A percentile compares a stretch with the other conserved stretches of the same genome.
Conservation (phyloP, 2,797 vertebrate species). For the Dendrocincla tyrannina region DNA sequence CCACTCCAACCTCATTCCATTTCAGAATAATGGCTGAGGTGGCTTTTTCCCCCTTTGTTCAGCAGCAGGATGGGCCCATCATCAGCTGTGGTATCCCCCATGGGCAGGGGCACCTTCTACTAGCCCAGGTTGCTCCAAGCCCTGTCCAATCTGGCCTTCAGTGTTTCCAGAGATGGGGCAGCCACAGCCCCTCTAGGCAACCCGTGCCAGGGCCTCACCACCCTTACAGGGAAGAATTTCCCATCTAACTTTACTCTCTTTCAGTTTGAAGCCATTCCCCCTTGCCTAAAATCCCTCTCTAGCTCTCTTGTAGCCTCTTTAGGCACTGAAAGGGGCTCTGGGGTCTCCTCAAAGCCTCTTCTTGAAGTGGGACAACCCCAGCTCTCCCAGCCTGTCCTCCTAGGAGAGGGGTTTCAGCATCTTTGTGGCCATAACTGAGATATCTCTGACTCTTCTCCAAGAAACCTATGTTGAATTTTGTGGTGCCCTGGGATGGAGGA, state of each 20-base stretch:
- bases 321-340: not conserved
- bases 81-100: not conserved
- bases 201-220: not conserved
- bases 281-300: not conserved
- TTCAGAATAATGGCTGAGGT: not conserved
- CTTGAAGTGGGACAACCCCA: not conserved
- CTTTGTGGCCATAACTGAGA: not conserved
- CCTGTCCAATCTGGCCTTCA: accelerated
- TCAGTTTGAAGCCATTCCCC: not conserved
- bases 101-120: not conserved
- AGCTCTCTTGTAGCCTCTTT: not conserved
- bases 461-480: not conserved
- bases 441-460: not conserved
- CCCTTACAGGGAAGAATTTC: not conserved
- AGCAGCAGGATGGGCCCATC: not conserved
- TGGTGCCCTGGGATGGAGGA: not conserved
- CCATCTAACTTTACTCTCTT: not conserved
- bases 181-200: not conserved
- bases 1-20: too few relatives aligned
- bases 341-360: not conserved
- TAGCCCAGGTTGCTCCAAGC: accelerated
- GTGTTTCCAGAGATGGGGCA: not conserved
- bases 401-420: not conserved
- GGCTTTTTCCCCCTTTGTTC: not conserved
- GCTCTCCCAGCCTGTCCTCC: not conserved